Evolutionary conservation across 2,797 vertebrate species (phyloP).

Genomic region (Capromys pilorides): DNA sequence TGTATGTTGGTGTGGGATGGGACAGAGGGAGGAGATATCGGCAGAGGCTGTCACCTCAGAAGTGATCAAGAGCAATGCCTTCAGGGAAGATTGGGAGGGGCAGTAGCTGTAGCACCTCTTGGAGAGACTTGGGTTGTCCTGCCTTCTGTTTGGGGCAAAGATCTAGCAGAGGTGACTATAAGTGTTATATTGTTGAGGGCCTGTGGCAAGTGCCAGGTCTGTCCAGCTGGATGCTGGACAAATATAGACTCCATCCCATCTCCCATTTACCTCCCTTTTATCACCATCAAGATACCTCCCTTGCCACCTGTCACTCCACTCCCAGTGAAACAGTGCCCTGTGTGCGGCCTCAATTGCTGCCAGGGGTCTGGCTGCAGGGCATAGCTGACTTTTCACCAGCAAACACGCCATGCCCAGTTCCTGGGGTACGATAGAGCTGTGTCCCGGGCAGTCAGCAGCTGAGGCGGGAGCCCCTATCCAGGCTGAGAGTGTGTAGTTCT

Average conservation of each 20-base stretch:
- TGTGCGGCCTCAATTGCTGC: not conserved
- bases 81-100: too few relatives aligned
- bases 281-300: not conserved
- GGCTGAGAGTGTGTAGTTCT: not conserved
- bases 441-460: not conserved
- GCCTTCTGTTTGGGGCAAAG: too few relatives aligned
- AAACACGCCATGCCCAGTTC: not conserved
- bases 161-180: not conserved
- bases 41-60: fast-evolving
- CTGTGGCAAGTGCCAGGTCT: not conserved
- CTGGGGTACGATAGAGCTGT: not conserved
- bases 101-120: not conserved
- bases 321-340: not conserved
- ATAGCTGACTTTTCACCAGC: not conserved
- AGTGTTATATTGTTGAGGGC: too few relatives aligned
- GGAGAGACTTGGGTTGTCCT: not conserved
- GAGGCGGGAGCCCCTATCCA: not conserved
- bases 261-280: not conserved
- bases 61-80: too few relatives aligned
- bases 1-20: not conserved
- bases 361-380: not conserved
- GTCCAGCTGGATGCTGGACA: not conserved
- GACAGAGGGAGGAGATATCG: too few relatives aligned
- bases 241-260: not conserved
- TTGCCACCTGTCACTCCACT: not conserved